A percentile compares a stretch with the other conserved stretches of the same genome.
These are phyloP conservation scores for Agrotis puta DNA, from an alignment of 2,888 invertebrate species.

Conservation along the genomic window DNA sequence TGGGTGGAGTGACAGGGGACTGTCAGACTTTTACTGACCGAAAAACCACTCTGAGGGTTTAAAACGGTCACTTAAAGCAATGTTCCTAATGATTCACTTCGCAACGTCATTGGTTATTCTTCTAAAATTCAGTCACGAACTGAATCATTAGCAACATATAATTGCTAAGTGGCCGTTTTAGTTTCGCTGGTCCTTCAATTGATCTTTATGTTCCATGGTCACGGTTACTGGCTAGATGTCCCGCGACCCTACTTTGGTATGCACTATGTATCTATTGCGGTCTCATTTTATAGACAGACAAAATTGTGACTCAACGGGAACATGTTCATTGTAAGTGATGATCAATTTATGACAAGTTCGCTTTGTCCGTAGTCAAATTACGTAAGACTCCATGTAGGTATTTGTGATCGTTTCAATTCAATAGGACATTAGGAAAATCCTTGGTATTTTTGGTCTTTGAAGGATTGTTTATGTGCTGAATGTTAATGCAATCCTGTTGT, in stretches of 20 bases:
- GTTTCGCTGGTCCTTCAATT: too few relatives aligned
- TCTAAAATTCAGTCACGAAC: too few relatives aligned
- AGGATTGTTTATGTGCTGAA: constrained; percentile 29
- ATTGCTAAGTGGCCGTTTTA: too few relatives aligned
- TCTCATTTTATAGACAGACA: background rate
- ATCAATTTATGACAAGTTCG: constrained; percentile 24
- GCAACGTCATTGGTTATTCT: too few relatives aligned
- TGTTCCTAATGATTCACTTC: too few relatives aligned
- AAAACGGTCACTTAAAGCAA: too few relatives aligned
- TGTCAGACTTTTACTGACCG: too few relatives aligned
- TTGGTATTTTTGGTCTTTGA: constrained; percentile 27
- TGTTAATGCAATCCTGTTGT: constrained; percentile 9
- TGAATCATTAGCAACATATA: too few relatives aligned
- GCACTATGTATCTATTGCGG: constrained; percentile 30
- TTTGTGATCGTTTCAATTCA: constrained; percentile 44
- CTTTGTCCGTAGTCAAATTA: constrained; percentile 53
- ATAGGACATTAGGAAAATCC: constrained; percentile 44
- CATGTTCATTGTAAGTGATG: constrained; percentile 3
- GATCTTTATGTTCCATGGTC: too few relatives aligned
- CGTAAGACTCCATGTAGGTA: constrained; percentile 42
- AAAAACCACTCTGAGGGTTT: too few relatives aligned
- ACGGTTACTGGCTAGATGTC: too few relatives aligned
- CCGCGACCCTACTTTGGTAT: constrained; percentile 46
- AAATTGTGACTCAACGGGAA: constrained; percentile 70
- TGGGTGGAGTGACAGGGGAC: too few relatives aligned